Evolutionary conservation across 2,797 vertebrate species (phyloP), one percentile per base, ranked within the genome.

Genomic region (Lithobates sylvaticus): DNA sequence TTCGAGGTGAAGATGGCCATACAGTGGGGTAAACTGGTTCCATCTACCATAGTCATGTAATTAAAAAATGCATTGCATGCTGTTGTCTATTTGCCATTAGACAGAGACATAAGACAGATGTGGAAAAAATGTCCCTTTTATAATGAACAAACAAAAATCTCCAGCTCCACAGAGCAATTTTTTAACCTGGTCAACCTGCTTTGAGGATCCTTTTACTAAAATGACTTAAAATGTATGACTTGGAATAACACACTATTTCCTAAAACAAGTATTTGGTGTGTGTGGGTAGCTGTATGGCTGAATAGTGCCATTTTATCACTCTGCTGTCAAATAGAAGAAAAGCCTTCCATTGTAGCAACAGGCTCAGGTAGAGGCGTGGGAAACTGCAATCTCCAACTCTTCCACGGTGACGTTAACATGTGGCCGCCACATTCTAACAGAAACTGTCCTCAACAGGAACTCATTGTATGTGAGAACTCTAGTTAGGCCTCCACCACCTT

Each of bases 351-450:
- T 26, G 18, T n/a, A 42, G 54, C 1, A 29, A n/a, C 10, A 26
- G 27, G 26, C 18, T 61, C 54, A 61, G 54, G 34, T 13, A 18
- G 21, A 67, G 23, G 21, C 26, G 27, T 76, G 72, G 72, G 81
- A 76, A 83, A 23, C 18, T 5, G 21, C 13, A 12, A 7, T 5
- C 27, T 3, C 23, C 5, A 70, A 8, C 10, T 75, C 36, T 23
- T 68, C 36, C 61, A 76, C 81, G n/a, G 27, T 69, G n/a, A 29
- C 50, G 6, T 7, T 83, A 26, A 76, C 81, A 75, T 34, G 26
- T 83, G 58, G 54, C 81, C 42, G 54, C 81, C 61, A 83, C 61
- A 83, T 83, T 76, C 72, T 50, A 65, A 61, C 18, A 44, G 18
- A 47, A n/a, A 13, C 34, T n/a, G 42, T 47, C 44, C 42, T 36